Evolutionary conservation across 2,888 invertebrate genomes (phyloP).

Genomic region (Anagyrus pseudococci): DNA sequence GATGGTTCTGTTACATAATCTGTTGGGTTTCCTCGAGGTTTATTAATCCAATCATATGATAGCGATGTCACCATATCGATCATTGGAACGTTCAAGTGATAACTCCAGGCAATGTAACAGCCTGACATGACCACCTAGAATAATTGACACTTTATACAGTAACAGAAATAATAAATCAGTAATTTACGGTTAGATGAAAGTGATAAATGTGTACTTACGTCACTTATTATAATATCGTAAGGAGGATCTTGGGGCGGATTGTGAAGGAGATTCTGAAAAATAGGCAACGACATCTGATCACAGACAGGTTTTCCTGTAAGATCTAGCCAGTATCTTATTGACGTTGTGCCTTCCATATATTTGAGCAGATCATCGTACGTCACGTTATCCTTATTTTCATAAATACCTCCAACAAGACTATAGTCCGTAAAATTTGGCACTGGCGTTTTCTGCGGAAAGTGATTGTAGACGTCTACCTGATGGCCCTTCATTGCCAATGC

Average conservation of each 20-base stretch:
- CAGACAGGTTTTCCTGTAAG: not conserved
- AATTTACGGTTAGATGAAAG: not conserved
- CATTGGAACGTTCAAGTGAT: slow-evolving; percentile 22
- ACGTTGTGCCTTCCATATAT: slow-evolving; percentile 6
- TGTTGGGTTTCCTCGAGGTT: slow-evolving; percentile 28
- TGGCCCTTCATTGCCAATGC: slow-evolving; percentile 63
- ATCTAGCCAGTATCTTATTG: not conserved
- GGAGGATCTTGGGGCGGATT: slow-evolving; percentile 47
- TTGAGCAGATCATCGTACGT: slow-evolving; percentile 37
- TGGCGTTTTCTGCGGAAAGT: slow-evolving; percentile 49
- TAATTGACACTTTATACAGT: too few species aligned
- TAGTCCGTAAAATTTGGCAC: slow-evolving; percentile 50
- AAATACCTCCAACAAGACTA: slow-evolving; percentile 42
- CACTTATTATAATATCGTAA: too few species aligned
- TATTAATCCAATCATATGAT: slow-evolving; percentile 16
- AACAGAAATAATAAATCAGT: too few species aligned
- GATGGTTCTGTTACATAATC: slow-evolving; percentile 12
- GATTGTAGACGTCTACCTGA: slow-evolving; percentile 59
- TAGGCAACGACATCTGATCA: slow-evolving; percentile 36
- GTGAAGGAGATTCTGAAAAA: slow-evolving; percentile 41
- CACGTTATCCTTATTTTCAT: slow-evolving; percentile 47
- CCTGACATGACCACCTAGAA: not conserved
- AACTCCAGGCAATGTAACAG: slow-evolving; percentile 24
- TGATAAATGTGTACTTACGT: too few species aligned
- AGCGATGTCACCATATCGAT: slow-evolving; percentile 9